A percentile compares a stretch with the other conserved stretches of the same genome.
Conservation (phyloP, 2,888 invertebrate species). For the Imbricaverruca yamaguchii region DNA sequence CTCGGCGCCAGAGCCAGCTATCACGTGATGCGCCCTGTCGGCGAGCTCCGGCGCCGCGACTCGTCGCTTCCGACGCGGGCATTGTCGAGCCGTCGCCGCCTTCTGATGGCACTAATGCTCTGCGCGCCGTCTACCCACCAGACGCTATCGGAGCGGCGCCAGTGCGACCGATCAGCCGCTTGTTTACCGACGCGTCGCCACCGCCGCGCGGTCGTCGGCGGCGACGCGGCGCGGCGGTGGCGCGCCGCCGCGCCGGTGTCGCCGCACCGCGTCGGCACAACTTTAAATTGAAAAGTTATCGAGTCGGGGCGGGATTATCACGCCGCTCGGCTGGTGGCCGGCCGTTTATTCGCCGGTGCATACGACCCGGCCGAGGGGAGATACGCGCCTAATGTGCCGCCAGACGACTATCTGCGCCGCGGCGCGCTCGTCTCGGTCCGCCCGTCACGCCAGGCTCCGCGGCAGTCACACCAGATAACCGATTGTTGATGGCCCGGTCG, state of each 20-base stretch:
- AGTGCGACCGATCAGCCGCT: background rate
- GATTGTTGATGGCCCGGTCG: background rate
- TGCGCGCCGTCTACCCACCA: background rate
- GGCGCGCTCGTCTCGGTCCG: background rate
- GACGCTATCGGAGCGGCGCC: background rate
- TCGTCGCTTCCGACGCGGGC: background rate
- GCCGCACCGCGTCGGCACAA: background rate
- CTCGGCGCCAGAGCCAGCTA: background rate
- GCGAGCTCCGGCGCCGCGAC: background rate
- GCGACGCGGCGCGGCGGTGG: background rate
- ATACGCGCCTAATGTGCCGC: background rate
- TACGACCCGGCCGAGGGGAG: background rate
- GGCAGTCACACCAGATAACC: background rate
- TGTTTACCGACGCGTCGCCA: background rate
- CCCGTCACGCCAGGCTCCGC: background rate
- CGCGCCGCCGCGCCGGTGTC: background rate
- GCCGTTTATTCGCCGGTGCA: background rate
- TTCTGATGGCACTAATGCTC: slow-evolving; percentile 8
- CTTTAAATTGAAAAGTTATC: slow-evolving; percentile 20
- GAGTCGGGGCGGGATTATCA: background rate
- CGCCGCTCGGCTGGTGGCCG: background rate
- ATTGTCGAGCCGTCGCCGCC: background rate
- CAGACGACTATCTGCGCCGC: background rate
- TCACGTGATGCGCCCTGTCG: background rate
- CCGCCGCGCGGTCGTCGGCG: background rate